Conservation (phyloP, 2,113 vertebrate genomes). For the Elephas maximus region DNA sequence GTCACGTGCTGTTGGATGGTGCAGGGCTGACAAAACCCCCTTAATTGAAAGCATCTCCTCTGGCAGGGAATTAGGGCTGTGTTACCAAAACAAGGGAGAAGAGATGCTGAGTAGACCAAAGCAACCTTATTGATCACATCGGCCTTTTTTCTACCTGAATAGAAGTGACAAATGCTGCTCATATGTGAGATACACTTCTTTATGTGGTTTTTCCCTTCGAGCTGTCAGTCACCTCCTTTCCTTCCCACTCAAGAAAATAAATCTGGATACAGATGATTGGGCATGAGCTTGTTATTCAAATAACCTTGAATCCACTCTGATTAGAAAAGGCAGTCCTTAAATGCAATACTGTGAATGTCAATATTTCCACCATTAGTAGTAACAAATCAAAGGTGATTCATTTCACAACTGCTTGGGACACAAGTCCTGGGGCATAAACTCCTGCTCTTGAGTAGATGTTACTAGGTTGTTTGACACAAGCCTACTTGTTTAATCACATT, state of each 20-base stretch:
- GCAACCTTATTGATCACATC: neutral
- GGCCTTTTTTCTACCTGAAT: neutral
- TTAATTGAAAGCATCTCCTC: neutral
- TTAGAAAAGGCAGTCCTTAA: neutral
- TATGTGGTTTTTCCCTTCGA: neutral
- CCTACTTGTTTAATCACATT: neutral
- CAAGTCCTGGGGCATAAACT: neutral
- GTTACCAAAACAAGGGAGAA: neutral
- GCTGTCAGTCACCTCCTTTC: neutral
- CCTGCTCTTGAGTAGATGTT: neutral
- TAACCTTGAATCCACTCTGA: slow-evolving; percentile 1
- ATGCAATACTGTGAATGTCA: neutral
- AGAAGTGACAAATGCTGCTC: neutral
- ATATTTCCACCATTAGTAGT: neutral
- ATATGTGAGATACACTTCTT: neutral
- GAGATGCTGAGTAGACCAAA: neutral
- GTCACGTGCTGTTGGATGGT: neutral
- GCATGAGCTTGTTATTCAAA: slow-evolving; percentile 30
- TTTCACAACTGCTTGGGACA: neutral
- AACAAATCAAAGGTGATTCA: neutral
- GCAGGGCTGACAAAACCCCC: neutral
- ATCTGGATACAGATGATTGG: slow-evolving; percentile 1
- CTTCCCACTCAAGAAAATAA: neutral
- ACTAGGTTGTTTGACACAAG: neutral
- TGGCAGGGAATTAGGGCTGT: neutral